Evolutionary conservation across 2,888 invertebrate genomes (phyloP).

Genomic region (Eilema sororculum): DNA sequence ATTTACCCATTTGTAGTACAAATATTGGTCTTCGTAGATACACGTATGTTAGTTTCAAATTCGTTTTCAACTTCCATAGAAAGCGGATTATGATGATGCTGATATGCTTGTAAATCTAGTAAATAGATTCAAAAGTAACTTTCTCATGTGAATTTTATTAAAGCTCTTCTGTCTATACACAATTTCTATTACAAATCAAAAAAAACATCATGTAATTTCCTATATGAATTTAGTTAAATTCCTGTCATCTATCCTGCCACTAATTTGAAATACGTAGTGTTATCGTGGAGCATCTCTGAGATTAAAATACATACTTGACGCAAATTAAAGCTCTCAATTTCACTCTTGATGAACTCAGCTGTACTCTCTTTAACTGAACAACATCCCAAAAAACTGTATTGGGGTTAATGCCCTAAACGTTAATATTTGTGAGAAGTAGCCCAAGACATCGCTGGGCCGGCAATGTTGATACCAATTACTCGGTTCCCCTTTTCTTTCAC

Average conservation of each 20-base stretch:
- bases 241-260: no score
- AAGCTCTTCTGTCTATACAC: neutral
- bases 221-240: neutral
- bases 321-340: conserved; percentile 10
- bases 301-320: neutral
- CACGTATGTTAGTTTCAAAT: conserved; percentile 67
- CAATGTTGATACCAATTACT: conserved; percentile 50
- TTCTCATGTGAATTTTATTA: conserved; percentile 7
- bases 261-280: neutral
- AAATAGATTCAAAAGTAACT: conserved; percentile 11
- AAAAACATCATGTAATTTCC: neutral
- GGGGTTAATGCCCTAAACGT: conserved; percentile 75
- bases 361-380: conserved; percentile 35
- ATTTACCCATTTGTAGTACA: conserved; percentile 75
- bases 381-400: conserved; percentile 36
- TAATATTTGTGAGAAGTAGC: conserved; percentile 76
- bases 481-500: conserved; percentile 71
- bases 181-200: neutral
- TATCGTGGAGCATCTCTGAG: neutral
- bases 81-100: conserved; percentile 44
- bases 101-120: conserved; percentile 10
- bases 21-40: conserved; percentile 67
- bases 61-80: conserved; percentile 66
- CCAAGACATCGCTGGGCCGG: conserved; percentile 65
- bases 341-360: neutral